Conservation (phyloP, 1,140 invertebrate genomes). For the Scaptomyza montana region DNA sequence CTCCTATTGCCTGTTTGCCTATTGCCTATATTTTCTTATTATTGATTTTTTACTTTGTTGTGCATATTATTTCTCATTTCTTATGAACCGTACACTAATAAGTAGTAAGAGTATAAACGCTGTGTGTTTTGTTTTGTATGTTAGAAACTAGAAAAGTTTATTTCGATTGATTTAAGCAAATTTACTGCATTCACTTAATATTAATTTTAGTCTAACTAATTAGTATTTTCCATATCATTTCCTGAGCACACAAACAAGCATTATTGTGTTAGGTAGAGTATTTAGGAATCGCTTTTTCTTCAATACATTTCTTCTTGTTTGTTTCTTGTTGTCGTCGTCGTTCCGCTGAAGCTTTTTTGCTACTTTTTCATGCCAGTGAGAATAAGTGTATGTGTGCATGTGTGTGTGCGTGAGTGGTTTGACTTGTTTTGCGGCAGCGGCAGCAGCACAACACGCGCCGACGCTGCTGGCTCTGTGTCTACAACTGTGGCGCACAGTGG, state of each 20-base stretch:
- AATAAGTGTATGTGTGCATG: conserved; percentile 24
- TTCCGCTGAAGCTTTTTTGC: conserved; percentile 31
- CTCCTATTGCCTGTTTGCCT: conserved; percentile 34
- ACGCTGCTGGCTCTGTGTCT: conserved; percentile 55
- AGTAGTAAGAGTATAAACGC: neutral
- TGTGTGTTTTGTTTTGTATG: neutral
- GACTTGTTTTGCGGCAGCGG: conserved; percentile 79
- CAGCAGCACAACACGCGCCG: conserved; percentile 65
- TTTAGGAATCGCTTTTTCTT: conserved; percentile 5
- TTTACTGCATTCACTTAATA: neutral
- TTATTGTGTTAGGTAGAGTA: conserved; percentile 31
- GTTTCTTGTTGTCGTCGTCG: conserved; percentile 37
- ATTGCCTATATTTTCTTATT: conserved; percentile 34
- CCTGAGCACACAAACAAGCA: too few species aligned
- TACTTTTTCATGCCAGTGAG: conserved; percentile 26
- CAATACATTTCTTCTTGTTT: conserved; percentile 41
- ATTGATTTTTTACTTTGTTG: conserved; percentile 50
- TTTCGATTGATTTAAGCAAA: too few species aligned
- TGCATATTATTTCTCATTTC: conserved; percentile 42
- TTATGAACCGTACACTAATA: conserved; percentile 16
- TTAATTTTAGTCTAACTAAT: neutral
- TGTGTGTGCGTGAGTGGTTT: conserved; percentile 73
- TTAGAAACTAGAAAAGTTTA: neutral
- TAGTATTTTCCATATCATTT: neutral
- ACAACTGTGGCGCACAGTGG: conserved; percentile 71